phyloP scores from a whole-genome alignment of 2,797 vertebrate species.

The Falco columbarius region DNA sequence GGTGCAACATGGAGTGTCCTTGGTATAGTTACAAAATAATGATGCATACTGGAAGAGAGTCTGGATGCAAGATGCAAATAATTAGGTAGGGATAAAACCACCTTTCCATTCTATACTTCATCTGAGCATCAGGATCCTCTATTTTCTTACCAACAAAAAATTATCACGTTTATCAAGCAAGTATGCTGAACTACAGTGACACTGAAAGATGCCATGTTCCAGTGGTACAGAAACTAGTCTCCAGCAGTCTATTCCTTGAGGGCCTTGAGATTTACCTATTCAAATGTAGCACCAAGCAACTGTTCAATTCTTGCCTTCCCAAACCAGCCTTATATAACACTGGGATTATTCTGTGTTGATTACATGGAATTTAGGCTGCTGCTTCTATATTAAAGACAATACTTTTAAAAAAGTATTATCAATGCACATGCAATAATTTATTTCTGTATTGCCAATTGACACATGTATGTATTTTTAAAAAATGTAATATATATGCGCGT shows the following conservation, averaged over 20 bases:
- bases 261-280: not conserved
- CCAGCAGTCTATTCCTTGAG: not conserved
- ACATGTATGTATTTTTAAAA: not conserved
- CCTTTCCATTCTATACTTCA: not conserved
- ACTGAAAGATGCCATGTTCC: not conserved
- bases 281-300: not conserved
- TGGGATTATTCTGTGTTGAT: not conserved
- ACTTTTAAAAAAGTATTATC: not conserved
- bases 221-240: not conserved
- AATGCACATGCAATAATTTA: not conserved
- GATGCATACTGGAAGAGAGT: not conserved
- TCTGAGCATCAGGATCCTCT: not conserved
- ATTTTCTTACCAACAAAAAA: not conserved
- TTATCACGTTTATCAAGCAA: not conserved
- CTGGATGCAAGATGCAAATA: not conserved
- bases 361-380: not conserved
- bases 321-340: not conserved
- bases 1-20: not conserved
- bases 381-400: not conserved
- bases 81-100: not conserved
- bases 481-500: not conserved
- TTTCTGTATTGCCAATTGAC: not conserved
- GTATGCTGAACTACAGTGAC: not conserved
- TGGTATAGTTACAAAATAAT: not conserved
- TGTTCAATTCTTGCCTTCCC: not conserved